Evolutionary conservation across 30 jellyfish, hydroid and myxozoan species (phyloP).

Genomic region (Aurelia coerulea): DNA sequence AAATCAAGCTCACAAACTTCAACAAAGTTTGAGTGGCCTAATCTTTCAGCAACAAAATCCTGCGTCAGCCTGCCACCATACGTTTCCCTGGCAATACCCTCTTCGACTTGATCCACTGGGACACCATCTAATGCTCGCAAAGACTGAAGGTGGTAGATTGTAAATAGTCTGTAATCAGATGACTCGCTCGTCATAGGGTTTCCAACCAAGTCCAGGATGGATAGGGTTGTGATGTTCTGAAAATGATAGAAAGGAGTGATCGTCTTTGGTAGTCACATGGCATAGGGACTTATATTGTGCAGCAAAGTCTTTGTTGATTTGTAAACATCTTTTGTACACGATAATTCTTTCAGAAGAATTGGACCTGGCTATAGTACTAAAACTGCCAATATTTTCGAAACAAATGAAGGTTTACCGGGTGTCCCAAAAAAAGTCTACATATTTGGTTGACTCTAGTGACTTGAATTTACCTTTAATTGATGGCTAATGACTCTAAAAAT

Average conservation of each 20-base stretch:
- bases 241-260: neutral
- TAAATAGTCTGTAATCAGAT: conserved; percentile 71
- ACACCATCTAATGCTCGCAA: conserved; percentile 84
- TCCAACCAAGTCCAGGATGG: conserved; percentile 85
- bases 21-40: conserved; percentile 88
- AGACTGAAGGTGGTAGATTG: conserved; percentile 74
- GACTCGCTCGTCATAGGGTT: conserved; percentile 80
- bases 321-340: too few relatives aligned
- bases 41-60: conserved; percentile 89
- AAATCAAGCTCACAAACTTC: conserved; percentile 91
- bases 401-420: too few relatives aligned
- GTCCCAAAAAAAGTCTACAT: too few relatives aligned
- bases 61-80: conserved; percentile 84
- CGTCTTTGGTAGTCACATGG: too few relatives aligned
- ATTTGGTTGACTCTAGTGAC: too few relatives aligned
- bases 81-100: conserved; percentile 47
- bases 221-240: conserved; percentile 59
- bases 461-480: too few relatives aligned
- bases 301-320: too few relatives aligned
- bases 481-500: too few relatives aligned
- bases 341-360: too few relatives aligned
- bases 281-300: too few relatives aligned
- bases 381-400: too few relatives aligned
- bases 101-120: conserved; percentile 71
- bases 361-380: too few relatives aligned